Conservation (phyloP, 2,113 vertebrate species). For the Tragelaphus buxtoni region DNA sequence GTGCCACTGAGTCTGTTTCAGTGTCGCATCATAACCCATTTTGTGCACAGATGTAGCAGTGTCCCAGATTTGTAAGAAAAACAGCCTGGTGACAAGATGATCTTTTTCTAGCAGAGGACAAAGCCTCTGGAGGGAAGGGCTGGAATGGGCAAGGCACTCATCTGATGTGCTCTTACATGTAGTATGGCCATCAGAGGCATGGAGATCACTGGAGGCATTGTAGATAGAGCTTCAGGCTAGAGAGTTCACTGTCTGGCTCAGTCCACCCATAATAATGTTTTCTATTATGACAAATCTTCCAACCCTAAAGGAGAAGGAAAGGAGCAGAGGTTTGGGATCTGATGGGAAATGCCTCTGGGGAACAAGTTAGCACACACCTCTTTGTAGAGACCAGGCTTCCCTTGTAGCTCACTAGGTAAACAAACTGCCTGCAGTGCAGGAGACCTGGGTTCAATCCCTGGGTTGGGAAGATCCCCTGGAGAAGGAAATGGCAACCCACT, state of each 20-base stretch:
- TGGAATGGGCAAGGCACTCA: neutral
- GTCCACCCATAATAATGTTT: neutral
- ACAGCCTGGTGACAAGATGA: neutral
- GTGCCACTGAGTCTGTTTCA: neutral
- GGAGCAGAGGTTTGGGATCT: neutral
- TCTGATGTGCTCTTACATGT: neutral
- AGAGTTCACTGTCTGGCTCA: neutral
- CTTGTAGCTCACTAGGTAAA: too few relatives aligned
- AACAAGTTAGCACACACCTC: neutral
- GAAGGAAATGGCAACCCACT: too few relatives aligned
- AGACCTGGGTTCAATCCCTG: too few relatives aligned
- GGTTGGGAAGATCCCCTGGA: too few relatives aligned
- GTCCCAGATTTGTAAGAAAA: neutral
- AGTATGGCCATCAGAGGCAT: neutral
- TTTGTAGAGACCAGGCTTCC: neutral
- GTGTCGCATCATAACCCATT: neutral
- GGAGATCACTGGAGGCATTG: neutral
- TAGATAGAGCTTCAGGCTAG: neutral
- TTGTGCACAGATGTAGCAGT: neutral
- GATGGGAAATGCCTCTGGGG: neutral
- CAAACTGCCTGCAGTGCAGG: too few relatives aligned
- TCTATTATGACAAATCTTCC: neutral
- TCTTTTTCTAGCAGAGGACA: neutral
- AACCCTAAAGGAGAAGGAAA: neutral
- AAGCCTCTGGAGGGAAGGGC: neutral